Conservation (phyloP, 2,113 vertebrate species). For the Callorhinus ursinus region DNA sequence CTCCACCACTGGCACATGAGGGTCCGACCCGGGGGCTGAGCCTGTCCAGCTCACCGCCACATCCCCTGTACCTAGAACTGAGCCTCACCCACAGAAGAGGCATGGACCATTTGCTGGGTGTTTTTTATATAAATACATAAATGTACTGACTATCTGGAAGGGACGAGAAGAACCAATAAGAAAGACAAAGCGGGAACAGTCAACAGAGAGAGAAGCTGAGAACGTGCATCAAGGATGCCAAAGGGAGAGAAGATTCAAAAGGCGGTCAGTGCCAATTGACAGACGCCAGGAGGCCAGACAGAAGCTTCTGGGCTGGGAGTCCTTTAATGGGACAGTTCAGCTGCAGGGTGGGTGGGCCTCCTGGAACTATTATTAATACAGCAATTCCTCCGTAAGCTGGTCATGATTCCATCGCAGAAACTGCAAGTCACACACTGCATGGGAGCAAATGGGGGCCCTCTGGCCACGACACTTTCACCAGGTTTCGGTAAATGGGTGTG, state of each 20-base stretch:
- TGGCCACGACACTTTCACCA: background rate
- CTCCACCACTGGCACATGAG: background rate
- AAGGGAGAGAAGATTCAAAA: background rate
- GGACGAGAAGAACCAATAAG: background rate
- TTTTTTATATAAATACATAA: no score
- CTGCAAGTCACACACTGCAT: background rate
- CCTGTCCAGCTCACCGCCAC: rapidly evolving
- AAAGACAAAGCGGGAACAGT: background rate
- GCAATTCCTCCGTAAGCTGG: background rate
- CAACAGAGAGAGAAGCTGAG: background rate
- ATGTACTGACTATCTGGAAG: background rate
- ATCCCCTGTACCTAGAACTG: no score
- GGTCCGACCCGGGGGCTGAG: rapidly evolving
- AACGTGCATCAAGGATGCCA: background rate
- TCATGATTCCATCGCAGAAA: background rate
- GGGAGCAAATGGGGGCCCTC: background rate
- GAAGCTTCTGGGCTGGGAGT: background rate
- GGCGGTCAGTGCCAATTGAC: no score
- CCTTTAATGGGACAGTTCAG: background rate
- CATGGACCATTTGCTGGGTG: rapidly evolving
- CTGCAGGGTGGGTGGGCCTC: background rate
- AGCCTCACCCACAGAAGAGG: background rate
- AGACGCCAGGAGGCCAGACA: background rate
- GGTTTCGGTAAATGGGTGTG: background rate
- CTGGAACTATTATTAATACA: background rate